Evolutionary conservation across 2,888 invertebrate genomes (phyloP), one percentile per base, ranked within the genome.

Genomic region (Andrena praecox): DNA sequence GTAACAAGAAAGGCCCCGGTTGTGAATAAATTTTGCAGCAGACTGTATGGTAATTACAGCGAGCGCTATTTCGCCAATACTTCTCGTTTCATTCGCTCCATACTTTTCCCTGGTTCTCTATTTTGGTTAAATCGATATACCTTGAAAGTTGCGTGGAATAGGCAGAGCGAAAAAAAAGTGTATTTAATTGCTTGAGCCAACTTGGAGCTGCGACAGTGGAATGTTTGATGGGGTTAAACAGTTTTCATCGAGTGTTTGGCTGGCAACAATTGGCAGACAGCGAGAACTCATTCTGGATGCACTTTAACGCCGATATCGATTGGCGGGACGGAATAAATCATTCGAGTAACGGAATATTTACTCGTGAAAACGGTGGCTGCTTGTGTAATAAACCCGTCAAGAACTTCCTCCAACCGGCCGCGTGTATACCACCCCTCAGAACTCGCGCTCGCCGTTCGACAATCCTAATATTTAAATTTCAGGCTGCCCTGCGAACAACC

Each of bases 281-380:
- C 64, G 54, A 59, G 52, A 69, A 54, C 33, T 68, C 62, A 68
- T 63, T 71, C 63, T 20, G 35, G 50, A 71, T 63, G 50, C 77
- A 59, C 48, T 77, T 70, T 54, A 56, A 81, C 35, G 60, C 66
- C 48, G 31, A 59, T 77, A 83, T 77, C 67, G 78, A 83, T 72
- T 60, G 69, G 20, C 48, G 52, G 48, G 29, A 67, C 63, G 56
- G 73, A 81, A 78, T 83, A 83, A 82, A 82, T 83, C 74, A 77
- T 78, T 72, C 82, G 73, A 35, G 56, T 67, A 72, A 52, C 71
- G 71, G 74, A 69, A 71, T 77, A 78, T 82, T 74, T 74, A 52
- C 74, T 62, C 60, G 68, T 48, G 73, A 73, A 79, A 81, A 64
- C 73, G 69, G 67, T 67, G 69, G 69, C 59, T 54, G 50, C 24